Evolutionary conservation across 2,113 vertebrate species (phyloP).

Genomic region (Heloderma charlesbogerti): DNA sequence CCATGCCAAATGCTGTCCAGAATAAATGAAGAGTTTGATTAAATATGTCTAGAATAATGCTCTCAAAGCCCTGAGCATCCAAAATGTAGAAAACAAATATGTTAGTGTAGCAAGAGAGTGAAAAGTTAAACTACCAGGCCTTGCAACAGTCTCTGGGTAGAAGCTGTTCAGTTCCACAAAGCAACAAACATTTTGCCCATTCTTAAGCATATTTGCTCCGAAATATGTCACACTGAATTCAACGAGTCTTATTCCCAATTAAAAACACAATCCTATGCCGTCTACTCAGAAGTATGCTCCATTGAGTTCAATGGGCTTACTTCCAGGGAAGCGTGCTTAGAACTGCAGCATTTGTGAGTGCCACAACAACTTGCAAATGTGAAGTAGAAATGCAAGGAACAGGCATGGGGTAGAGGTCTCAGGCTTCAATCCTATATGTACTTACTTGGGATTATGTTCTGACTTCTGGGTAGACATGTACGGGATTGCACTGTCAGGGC

Average conservation of each 20-base stretch:
- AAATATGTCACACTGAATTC: not conserved
- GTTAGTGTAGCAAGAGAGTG: slow-evolving; percentile 24
- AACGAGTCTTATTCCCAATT: no score
- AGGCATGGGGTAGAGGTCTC: not conserved
- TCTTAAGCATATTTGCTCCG: not conserved
- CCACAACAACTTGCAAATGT: not conserved
- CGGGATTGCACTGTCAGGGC: not conserved
- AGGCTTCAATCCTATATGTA: not conserved
- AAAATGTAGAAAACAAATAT: slow-evolving; percentile 46
- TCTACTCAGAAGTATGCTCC: no score
- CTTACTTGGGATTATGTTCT: not conserved
- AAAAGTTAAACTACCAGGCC: not conserved
- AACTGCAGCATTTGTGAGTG: no score
- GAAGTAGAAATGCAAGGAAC: not conserved
- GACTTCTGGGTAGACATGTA: no score
- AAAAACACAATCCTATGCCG: no score
- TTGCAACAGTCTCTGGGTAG: not conserved
- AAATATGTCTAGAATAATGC: slow-evolving; percentile 57
- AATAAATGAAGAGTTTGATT: slow-evolving; percentile 55
- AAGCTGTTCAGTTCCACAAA: not conserved
- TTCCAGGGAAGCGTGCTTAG: no score
- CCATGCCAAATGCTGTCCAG: slow-evolving; percentile 53
- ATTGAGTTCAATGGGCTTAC: no score
- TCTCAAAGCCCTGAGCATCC: slow-evolving; percentile 46
- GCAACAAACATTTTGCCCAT: not conserved